These are phyloP conservation scores for Riparia riparia DNA, from an alignment of 2,113 vertebrate genomes.

Conservation along the genomic window DNA sequence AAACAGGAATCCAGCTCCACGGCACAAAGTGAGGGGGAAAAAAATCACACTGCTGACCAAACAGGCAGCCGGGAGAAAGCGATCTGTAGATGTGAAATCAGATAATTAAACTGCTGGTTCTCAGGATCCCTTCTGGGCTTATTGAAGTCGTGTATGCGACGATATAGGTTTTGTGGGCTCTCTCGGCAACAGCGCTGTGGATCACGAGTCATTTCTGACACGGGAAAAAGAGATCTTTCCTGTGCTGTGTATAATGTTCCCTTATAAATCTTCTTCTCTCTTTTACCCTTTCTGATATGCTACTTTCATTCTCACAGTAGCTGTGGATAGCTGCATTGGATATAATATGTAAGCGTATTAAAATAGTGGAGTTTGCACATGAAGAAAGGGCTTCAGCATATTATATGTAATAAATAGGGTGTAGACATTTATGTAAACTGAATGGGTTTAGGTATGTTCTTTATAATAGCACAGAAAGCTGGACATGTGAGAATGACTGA, in stretches of 20 bases:
- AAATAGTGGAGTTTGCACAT: background rate
- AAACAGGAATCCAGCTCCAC: slow-evolving; percentile 67
- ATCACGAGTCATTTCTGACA: background rate
- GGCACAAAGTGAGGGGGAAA: background rate
- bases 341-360: background rate
- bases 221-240: background rate
- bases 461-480: background rate
- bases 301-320: background rate
- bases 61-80: background rate
- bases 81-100: background rate
- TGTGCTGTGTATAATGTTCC: background rate
- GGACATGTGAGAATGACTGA: background rate
- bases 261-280: background rate
- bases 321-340: background rate
- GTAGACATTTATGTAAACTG: background rate
- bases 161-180: background rate
- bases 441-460: background rate
- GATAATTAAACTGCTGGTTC: background rate
- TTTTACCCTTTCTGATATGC: background rate
- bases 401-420: background rate
- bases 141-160: rapidly evolving
- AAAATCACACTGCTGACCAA: background rate
- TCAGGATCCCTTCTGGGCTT: background rate
- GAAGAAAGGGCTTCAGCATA: background rate
- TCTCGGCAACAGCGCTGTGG: background rate